These are phyloP conservation scores for Seriola quinqueradiata DNA, from an alignment of 2,113 vertebrate species.

Conservation along the genomic window DNA sequence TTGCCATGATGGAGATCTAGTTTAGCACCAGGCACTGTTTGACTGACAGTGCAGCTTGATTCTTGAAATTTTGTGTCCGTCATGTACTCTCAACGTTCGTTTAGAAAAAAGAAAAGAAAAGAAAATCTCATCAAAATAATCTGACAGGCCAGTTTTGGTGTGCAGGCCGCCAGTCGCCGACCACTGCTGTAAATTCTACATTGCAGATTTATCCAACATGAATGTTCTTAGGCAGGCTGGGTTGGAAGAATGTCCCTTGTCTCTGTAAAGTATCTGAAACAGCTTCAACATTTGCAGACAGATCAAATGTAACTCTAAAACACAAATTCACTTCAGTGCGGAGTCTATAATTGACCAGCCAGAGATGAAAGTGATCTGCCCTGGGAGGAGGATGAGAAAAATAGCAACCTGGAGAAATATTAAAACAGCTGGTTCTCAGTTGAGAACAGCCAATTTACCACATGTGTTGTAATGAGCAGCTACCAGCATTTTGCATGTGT, in stretches of 20 bases:
- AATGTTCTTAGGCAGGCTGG: background rate
- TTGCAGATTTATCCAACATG: background rate
- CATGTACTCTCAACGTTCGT: too few species aligned
- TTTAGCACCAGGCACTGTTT: too few species aligned
- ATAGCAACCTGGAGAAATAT: slow-evolving; percentile 27
- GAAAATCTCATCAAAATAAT: too few species aligned
- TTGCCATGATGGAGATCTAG: too few species aligned
- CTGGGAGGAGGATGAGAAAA: slow-evolving; percentile 37
- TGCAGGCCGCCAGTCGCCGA: too few species aligned
- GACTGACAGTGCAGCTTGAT: too few species aligned
- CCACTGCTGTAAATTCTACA: too few species aligned
- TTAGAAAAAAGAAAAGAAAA: too few species aligned
- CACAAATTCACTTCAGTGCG: slow-evolving; percentile 6
- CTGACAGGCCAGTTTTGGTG: too few species aligned
- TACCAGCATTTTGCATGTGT: background rate
- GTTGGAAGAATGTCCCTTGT: background rate
- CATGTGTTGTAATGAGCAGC: slow-evolving; percentile 31
- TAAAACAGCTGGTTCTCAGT: slow-evolving; percentile 56
- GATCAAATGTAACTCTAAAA: slow-evolving; percentile 23
- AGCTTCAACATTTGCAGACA: slow-evolving; percentile 22
- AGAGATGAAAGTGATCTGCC: slow-evolving; percentile 55
- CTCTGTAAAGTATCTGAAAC: slow-evolving; percentile 17
- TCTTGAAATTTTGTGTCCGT: too few species aligned
- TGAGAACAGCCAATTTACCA: slow-evolving; percentile 34
- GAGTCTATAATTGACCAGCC: slow-evolving; percentile 32